These are phyloP conservation scores for Mugil cephalus DNA, from an alignment of 2,113 vertebrate species.

Conservation along the genomic window DNA sequence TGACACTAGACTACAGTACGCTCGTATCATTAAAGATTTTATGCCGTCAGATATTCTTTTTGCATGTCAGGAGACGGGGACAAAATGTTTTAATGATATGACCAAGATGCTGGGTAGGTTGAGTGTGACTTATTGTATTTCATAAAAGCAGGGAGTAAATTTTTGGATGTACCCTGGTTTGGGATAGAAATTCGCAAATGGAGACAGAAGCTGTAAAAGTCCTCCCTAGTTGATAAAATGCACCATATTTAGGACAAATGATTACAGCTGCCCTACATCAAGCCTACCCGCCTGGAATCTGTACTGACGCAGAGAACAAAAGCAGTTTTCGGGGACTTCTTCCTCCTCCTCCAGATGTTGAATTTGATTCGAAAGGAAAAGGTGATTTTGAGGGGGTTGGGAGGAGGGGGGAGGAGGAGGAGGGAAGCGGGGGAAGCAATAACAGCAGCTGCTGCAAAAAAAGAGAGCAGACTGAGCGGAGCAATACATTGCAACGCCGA, in stretches of 20 bases:
- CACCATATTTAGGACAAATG: slow-evolving; percentile 59
- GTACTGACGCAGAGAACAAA: slow-evolving; percentile 68
- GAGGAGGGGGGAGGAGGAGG: background rate
- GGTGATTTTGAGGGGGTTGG: slow-evolving; percentile 51
- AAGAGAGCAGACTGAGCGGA: slow-evolving; percentile 48
- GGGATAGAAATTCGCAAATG: slow-evolving; percentile 13
- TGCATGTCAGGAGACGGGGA: slow-evolving; percentile 18
- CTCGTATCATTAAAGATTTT: slow-evolving; percentile 50
- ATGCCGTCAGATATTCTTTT: slow-evolving; percentile 39
- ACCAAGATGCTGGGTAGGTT: slow-evolving; percentile 12
- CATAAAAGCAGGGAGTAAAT: background rate
- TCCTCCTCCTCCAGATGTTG: slow-evolving; percentile 75
- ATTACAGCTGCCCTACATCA: slow-evolving; percentile 43
- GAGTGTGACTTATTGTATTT: slow-evolving; percentile 2
- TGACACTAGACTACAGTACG: slow-evolving; percentile 40
- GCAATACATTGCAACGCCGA: slow-evolving; percentile 35
- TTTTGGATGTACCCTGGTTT: slow-evolving; percentile 4
- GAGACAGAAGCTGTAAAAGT: slow-evolving; percentile 34
- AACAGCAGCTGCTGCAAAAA: slow-evolving; percentile 47
- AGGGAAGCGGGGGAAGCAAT: background rate
- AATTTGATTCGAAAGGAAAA: slow-evolving; percentile 79
- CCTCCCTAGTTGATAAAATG: slow-evolving; percentile 18
- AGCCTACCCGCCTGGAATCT: slow-evolving; percentile 35
- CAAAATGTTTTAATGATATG: slow-evolving; percentile 53
- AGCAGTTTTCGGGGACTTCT: slow-evolving; percentile 53